Percentiles rank a stretch among this genome's conserved stretches.
Evolutionary conservation across 2,797 vertebrate genomes (phyloP).

Genomic region (Neosilurus mollespiculum): DNA sequence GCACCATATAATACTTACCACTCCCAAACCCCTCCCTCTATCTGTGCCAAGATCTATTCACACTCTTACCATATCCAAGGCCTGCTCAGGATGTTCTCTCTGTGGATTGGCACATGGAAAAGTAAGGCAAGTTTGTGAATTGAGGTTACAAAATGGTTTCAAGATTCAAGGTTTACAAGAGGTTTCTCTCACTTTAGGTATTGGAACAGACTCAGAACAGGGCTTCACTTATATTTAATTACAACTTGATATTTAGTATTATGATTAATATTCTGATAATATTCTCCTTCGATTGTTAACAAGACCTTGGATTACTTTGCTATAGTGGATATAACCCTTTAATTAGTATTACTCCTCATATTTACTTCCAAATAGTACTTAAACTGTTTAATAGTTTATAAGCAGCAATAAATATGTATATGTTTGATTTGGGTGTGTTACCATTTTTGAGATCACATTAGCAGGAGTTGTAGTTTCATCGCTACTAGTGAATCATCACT

Average conservation of each 20-base stretch:
- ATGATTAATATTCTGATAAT: constrained; percentile 59
- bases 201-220: constrained; percentile 19
- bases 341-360: too few relatives aligned
- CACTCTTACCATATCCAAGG: constrained; percentile 39
- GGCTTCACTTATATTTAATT: constrained; percentile 37
- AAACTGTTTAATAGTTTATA: background rate
- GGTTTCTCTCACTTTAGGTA: constrained; percentile 1
- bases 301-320: background rate
- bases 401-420: background rate
- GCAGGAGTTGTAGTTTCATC: constrained; percentile 43
- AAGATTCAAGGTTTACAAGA: too few relatives aligned
- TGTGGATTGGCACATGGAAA: constrained; percentile 12
- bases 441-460: constrained; percentile 39
- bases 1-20: constrained; percentile 55
- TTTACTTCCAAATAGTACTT: background rate
- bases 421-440: constrained; percentile 27
- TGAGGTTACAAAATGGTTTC: constrained; percentile 2
- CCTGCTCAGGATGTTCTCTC: constrained; percentile 20
- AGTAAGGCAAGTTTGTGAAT: background rate
- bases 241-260: constrained; percentile 14
- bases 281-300: constrained; percentile 67
- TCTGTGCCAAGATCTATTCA: constrained; percentile 52
- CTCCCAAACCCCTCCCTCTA: constrained; percentile 57
- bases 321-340: background rate
- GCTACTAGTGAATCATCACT: constrained; percentile 53